A percentile compares a stretch with the other conserved stretches of the same genome.
These are phyloP conservation scores for Nanorana parkeri DNA, from an alignment of 2,113 vertebrate genomes.

Conservation along the genomic window DNA sequence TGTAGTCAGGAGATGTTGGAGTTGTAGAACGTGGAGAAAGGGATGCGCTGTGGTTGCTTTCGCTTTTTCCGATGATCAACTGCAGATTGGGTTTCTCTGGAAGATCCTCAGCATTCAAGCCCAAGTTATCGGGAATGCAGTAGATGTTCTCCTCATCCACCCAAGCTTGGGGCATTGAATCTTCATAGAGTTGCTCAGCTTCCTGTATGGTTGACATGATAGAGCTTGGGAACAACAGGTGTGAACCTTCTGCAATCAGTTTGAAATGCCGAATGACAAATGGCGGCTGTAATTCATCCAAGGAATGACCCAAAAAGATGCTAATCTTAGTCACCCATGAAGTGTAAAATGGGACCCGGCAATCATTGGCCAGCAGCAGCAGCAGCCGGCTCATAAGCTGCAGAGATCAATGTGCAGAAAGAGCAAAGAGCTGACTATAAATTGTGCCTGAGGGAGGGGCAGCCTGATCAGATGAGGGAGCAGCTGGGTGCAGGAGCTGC, in stretches of 20 bases:
- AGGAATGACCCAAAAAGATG: background rate
- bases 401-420: constrained; percentile 44
- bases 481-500: background rate
- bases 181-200: constrained; percentile 16
- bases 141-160: background rate
- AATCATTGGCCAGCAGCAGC: constrained; percentile 33
- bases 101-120: background rate
- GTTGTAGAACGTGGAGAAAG: constrained; percentile 19
- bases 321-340: background rate
- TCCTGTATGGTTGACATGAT: constrained; percentile 12
- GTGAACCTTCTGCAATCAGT: background rate
- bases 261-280: background rate
- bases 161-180: constrained; percentile 7
- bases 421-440: background rate
- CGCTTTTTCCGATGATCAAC: background rate
- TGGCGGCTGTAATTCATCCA: background rate
- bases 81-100: background rate
- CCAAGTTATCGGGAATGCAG: constrained; percentile 37
- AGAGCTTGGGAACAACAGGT: background rate
- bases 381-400: background rate
- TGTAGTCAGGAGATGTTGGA: constrained; percentile 25
- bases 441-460: constrained; percentile 31
- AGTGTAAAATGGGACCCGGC: background rate
- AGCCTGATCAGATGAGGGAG: background rate
- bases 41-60: background rate